Evolutionary conservation across 2,113 vertebrate species (phyloP), one percentile per base, ranked within the genome.

Genomic region (Morone saxatilis): DNA sequence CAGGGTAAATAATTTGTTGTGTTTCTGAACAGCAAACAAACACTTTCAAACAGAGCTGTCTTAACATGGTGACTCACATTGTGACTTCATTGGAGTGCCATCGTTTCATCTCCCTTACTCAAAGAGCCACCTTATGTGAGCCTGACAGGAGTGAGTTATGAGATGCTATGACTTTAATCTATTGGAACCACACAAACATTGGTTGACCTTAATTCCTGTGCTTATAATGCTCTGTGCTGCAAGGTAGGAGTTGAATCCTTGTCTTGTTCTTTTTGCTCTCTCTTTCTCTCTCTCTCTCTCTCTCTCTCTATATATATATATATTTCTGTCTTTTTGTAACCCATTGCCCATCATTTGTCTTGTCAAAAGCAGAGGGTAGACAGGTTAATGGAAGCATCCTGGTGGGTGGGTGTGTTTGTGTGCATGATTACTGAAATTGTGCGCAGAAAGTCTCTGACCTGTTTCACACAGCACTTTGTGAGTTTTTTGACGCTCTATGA

Each of bases 201-300:
- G 89, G 71, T 83, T 87, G 86, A 92, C 90, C 88, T 89, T 92
- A 90, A 91, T 91, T 91, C 92, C 80, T 92, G 71, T 75, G 65
- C 75, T 88, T 63, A 73, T 62, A 74, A 54, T 2, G 16, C 63
- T 57, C 19, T 3, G 25, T 50, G 36, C 31, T 68, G 31, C 47
- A 63, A 65, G 57, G 75, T 67, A 60, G 7, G 59, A 70, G 65
- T 3, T 47, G 51, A 22, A 71, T 71, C 54, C 51, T 83, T 48
- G 76, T 56, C 57, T 25, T 70, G 62, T 50, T 83, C 48, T 71
- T 47, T 62, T 41, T 54, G 40, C 59, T 59, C 56, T 16, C 22
- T 40, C 86, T 43, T 36, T 20, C 7, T 41, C 41, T 11, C 5
- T 17, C 70, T 76, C 14, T 76, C 53, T 63, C 6, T 50, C 40